A percentile compares a stretch with the other conserved stretches of the same genome.
These are phyloP conservation scores for Lasioglossum leucozonium DNA, from an alignment of 2,888 invertebrate genomes.

Conservation along the genomic window DNA sequence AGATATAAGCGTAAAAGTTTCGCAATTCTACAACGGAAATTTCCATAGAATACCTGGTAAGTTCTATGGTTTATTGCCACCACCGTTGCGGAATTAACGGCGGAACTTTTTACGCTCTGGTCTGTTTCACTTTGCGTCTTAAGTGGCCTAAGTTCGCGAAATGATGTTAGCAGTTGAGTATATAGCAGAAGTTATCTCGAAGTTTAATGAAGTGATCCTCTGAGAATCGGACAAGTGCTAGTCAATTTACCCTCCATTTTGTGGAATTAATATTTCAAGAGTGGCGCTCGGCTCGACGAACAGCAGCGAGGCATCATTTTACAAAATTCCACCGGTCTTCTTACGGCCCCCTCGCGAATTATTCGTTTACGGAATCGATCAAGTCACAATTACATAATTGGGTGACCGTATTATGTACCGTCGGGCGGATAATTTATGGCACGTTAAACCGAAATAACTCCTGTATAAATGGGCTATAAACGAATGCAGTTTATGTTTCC, in stretches of 20 bases:
- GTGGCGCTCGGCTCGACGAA: neutral
- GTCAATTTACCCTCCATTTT: conserved; percentile 1
- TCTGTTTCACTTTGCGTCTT: neutral
- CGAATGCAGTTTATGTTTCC: neutral
- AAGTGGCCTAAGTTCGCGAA: neutral
- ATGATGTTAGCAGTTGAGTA: neutral
- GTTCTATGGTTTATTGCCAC: neutral
- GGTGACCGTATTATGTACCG: neutral
- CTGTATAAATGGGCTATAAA: neutral
- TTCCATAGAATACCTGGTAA: neutral
- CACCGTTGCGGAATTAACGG: neutral
- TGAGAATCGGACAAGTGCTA: neutral
- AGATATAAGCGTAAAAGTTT: neutral
- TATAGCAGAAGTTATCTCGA: neutral
- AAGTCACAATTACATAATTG: neutral
- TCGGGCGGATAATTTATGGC: neutral
- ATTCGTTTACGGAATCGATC: neutral
- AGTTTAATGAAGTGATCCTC: neutral
- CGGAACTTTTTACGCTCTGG: neutral
- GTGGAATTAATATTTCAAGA: neutral
- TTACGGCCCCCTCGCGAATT: neutral
- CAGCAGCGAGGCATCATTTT: neutral
- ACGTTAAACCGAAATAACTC: neutral
- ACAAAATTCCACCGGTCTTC: neutral
- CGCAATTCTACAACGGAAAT: neutral